Percentiles rank a stretch among this genome's conserved stretches.
Conservation (phyloP, 2,113 vertebrate genomes). For the Menura novaehollandiae region DNA sequence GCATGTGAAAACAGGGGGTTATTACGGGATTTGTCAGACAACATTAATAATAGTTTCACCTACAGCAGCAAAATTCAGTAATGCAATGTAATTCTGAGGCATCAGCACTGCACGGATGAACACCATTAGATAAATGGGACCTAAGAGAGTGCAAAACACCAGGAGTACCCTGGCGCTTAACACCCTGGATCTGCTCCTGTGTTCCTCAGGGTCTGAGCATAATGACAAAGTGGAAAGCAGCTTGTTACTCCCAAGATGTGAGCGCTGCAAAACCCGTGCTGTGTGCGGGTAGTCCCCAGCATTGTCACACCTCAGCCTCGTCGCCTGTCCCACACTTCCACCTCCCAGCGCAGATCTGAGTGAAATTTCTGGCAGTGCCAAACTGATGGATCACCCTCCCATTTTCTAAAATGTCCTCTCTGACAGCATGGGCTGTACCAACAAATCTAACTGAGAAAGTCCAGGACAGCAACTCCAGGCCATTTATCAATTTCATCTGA, state of each 20-base stretch:
- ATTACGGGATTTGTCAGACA: constrained; percentile 17
- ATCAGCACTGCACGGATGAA: constrained; percentile 33
- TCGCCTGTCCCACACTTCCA: not conserved
- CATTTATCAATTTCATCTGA: constrained; percentile 37
- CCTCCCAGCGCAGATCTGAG: not conserved
- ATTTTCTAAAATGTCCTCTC: constrained; percentile 43
- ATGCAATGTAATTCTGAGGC: constrained; percentile 22
- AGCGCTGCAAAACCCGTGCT: not conserved
- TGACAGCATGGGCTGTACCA: not conserved
- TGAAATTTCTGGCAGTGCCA: constrained; percentile 17
- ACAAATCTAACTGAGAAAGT: not conserved
- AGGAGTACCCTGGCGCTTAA: not conserved
- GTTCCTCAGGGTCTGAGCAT: not conserved
- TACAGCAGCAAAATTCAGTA: constrained; percentile 14
- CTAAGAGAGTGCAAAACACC: not conserved
- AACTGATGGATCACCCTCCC: constrained; percentile 46
- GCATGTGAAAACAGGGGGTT: not conserved
- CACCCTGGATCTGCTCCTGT: not conserved
- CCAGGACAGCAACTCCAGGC: not conserved
- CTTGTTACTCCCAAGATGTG: not conserved
- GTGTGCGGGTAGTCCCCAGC: not conserved
- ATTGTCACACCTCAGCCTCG: not conserved
- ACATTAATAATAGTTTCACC: constrained; percentile 42
- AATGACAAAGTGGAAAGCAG: not conserved
- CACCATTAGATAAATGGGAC: constrained; percentile 23